Evolutionary conservation across 2,113 vertebrate genomes (phyloP), one percentile per base, ranked within the genome.

Genomic region (Microcebus ravelobensis): DNA sequence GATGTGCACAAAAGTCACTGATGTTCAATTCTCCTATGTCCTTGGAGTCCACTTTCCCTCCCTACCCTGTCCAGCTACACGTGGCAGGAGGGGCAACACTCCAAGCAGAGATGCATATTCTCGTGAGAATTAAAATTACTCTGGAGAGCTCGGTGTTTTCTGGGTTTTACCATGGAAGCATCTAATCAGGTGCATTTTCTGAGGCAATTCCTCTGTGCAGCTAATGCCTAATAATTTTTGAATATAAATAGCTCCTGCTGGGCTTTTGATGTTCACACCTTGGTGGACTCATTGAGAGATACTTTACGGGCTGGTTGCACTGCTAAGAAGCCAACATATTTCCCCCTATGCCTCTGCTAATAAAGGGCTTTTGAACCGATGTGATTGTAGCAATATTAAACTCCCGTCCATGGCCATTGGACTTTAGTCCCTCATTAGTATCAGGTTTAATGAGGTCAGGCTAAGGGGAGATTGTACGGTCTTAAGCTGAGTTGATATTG

Each of bases 371-470:
- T 83, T 55, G 48, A 88, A 86, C 31, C 18, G 71, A 61, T 36
- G 59, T 90, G 94, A 90, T 17, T 92, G 86, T 39, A 42, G 42
- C 20, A 87, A 14, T 63, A 94, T 94, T 86, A 88, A 94, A 86
- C 27, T 90, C 87, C 84, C 55, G 23, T 29, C 86, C 42, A 63
- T 31, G 39, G 74, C 95, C 50, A 87, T 3, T 92, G 50, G 87
- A 81, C 77, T 71, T 48, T 29, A 95, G 94, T 73, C 79, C 77
- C 93, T 98, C 80, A 48, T 95, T 90, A 96, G 91, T 67, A 91
- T 93, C 92, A 31, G 45, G 80, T 96, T 97, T 97, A 95, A 97
- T 93, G 94, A 98, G 95, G 96, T 97, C 94, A 93, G 85, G 92
- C 92, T 95, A 98, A 96, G 82, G 97, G 87, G 82, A 85, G 81